A percentile compares a stretch with the other conserved stretches of the same genome.
phyloP scores from a whole-genome alignment of 2,113 vertebrate species.

The Gallinago media region DNA sequence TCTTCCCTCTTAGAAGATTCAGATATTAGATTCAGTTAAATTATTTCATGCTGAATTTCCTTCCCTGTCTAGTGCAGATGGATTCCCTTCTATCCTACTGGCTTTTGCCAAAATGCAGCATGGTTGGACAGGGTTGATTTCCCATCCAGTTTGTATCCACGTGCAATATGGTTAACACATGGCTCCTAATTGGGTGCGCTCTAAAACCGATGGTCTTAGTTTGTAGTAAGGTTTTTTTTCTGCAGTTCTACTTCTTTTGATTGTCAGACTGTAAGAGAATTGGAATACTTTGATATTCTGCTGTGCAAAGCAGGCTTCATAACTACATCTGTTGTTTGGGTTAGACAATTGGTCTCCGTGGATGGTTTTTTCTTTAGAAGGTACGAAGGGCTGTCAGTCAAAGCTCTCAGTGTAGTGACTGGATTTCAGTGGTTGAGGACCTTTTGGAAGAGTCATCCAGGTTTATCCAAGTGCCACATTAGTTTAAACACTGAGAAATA shows the following conservation, averaged over 20 bases:
- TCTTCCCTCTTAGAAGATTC: neutral
- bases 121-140: neutral
- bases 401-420: rapidly evolving
- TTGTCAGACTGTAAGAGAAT: neutral
- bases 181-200: neutral
- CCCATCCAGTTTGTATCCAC: neutral
- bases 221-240: neutral
- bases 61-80: neutral
- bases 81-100: neutral
- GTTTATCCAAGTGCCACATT: neutral
- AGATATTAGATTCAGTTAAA: neutral
- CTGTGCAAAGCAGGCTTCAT: neutral
- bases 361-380: neutral
- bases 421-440: neutral
- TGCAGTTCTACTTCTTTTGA: neutral
- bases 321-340: neutral
- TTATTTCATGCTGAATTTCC: neutral
- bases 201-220: neutral
- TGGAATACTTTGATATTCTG: neutral
- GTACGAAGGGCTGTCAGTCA: neutral
- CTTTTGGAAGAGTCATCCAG: neutral
- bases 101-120: neutral
- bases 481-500: neutral
- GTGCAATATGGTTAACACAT: neutral
- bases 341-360: neutral